Evolutionary conservation across 2,113 vertebrate species (phyloP), one percentile per base, ranked within the genome.

Genomic region (Rhinolophus sinicus): DNA sequence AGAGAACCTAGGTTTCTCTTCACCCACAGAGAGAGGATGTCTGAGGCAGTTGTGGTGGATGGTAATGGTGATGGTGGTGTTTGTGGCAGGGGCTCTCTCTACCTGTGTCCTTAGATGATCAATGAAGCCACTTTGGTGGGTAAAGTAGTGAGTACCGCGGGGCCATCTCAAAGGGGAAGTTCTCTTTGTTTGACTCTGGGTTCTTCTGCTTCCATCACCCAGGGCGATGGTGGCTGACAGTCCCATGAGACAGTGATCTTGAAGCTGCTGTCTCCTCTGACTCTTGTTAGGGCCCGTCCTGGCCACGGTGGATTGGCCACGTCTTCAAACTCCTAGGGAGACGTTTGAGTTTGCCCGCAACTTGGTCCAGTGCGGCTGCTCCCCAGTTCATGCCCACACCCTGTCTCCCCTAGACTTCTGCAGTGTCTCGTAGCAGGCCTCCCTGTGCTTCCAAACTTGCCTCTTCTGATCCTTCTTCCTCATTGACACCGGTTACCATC

Each of bases 221-320:
- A 6, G 38, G 58, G 8, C 21, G 33, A 60, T 13, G 56, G 35
- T 0, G 7, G 28, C 28, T 33, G 56, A 9, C 10, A 5, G 8
- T 89, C 73, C 22, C 5, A 4, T 14, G 67, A 60, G 64, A 22
- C 13, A 2, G 26, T 40, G 64, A 12, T 21, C 54, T 38, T 38
- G 65, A 90, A n/a, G 60, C 4, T 38, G 30, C 18, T 28, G 21
- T 24, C 22, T n/a, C 24, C 16, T 47, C 54, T 3, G 12, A 16
- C 56, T 19, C 58, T 50, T 28, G 21, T 50, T 38, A 54, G 50
- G 30, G 38, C 6, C 38, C 33, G 14, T 50, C 24, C 52, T 58
- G 33, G 67, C 40, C 19, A 0, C 35, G 38, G 35, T 28, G 18
- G 18, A 19, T 22, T 44, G 40, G n/a, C 44, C 21, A 24, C 16